Evolutionary conservation across 2,797 vertebrate genomes (phyloP).

Genomic region (Sebastes minor): DNA sequence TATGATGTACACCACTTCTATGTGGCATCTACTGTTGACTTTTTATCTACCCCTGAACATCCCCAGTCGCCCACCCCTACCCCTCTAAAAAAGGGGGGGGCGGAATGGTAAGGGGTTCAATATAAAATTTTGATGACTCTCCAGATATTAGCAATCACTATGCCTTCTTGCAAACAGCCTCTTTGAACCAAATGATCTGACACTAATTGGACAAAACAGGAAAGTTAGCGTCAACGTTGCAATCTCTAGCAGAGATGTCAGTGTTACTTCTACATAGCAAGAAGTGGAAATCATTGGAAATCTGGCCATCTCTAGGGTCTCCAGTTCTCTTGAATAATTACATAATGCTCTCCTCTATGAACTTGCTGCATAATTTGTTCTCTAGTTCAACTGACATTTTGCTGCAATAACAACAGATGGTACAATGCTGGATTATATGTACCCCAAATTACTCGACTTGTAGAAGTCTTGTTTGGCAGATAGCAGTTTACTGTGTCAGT

Average conservation of each 20-base stretch:
- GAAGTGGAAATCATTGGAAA: conserved; percentile 11
- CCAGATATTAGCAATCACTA: background rate
- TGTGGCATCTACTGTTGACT: no score
- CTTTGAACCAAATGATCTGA: background rate
- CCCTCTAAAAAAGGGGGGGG: no score
- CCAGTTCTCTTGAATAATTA: conserved; percentile 28
- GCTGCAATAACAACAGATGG: conserved; percentile 58
- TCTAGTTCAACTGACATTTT: conserved; percentile 42
- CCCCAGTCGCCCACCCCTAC: no score
- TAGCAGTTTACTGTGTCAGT: conserved; percentile 4
- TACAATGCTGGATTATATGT: conserved; percentile 28
- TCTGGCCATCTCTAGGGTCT: conserved; percentile 5
- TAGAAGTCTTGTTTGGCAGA: conserved; percentile 31
- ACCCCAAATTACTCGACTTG: conserved; percentile 33
- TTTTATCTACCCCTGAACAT: no score
- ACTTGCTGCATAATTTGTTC: conserved; percentile 26
- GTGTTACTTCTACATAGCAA: background rate
- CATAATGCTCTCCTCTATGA: conserved; percentile 13
- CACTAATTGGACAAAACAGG: background rate
- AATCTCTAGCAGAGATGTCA: background rate
- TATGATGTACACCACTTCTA: no score
- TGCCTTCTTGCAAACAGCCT: background rate
- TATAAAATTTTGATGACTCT: background rate
- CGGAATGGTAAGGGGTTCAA: background rate
- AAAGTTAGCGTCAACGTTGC: background rate